Evolutionary conservation across 2,113 vertebrate genomes (phyloP).

Genomic region (Pituophis catenifer): DNA sequence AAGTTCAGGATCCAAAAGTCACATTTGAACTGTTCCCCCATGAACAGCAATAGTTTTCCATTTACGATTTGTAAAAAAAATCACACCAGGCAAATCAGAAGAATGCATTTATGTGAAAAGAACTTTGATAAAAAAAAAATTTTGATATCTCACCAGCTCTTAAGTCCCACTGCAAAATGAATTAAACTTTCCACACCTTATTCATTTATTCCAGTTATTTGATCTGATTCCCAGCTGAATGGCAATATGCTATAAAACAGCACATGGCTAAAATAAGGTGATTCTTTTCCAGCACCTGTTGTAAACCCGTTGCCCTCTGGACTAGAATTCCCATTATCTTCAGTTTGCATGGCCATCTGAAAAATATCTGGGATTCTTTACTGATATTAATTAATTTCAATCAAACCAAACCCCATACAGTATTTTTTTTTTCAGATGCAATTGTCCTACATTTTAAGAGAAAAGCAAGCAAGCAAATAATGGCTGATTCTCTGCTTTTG

Average conservation of each 20-base stretch:
- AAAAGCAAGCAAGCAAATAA: background rate
- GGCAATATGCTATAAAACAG: background rate
- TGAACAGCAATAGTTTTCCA: constrained; percentile 1
- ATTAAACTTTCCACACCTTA: constrained; percentile 7
- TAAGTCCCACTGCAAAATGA: background rate
- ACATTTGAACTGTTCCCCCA: constrained; percentile 14
- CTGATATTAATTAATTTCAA: background rate
- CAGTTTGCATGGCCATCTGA: background rate
- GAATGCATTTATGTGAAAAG: background rate
- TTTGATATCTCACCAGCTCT: background rate
- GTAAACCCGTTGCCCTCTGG: background rate
- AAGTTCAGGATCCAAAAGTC: constrained; percentile 14
- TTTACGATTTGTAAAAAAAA: background rate
- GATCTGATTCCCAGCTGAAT: background rate
- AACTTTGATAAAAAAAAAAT: no score
- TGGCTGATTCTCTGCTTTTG: background rate
- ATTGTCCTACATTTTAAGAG: background rate
- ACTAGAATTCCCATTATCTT: background rate
- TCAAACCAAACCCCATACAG: background rate
- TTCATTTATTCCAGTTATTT: background rate
- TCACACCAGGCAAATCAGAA: background rate
- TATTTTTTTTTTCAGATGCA: background rate
- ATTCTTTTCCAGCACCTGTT: background rate
- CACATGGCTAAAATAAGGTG: background rate
- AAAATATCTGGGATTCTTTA: background rate